Conservation (phyloP, 2,797 vertebrate species). For the Pantherophis alleghaniensis region DNA sequence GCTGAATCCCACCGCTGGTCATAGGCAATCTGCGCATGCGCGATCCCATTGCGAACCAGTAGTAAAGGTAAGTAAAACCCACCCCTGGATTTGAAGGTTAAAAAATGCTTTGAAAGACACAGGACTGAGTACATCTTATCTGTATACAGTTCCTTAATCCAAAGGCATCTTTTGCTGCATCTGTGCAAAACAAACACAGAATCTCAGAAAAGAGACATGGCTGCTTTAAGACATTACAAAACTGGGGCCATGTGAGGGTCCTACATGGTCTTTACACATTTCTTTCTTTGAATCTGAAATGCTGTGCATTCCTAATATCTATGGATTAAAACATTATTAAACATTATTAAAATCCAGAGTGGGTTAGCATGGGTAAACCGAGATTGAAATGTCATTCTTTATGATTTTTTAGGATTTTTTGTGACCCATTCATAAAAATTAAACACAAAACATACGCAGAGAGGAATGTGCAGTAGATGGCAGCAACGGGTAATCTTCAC, state of each 20-base stretch:
- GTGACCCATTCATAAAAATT: fast-evolving
- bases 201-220: not conserved
- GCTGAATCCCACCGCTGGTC: no score
- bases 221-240: not conserved
- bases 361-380: not conserved
- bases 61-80: no score
- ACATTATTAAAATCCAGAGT: not conserved
- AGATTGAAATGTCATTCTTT: not conserved
- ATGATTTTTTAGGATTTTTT: not conserved
- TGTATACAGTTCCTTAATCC: not conserved
- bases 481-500: constrained; percentile 7
- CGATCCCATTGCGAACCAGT: no score
- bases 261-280: not conserved
- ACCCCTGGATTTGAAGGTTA: not conserved
- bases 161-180: not conserved
- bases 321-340: not conserved
- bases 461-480: constrained; percentile 17
- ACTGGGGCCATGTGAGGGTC: not conserved
- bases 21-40: no score
- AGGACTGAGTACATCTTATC: not conserved
- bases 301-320: not conserved
- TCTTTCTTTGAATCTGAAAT: not conserved
- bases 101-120: not conserved
- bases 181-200: not conserved
- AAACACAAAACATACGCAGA: not conserved